phyloP scores from a whole-genome alignment of 2,797 vertebrate genomes.

The Echiichthys vipera region DNA sequence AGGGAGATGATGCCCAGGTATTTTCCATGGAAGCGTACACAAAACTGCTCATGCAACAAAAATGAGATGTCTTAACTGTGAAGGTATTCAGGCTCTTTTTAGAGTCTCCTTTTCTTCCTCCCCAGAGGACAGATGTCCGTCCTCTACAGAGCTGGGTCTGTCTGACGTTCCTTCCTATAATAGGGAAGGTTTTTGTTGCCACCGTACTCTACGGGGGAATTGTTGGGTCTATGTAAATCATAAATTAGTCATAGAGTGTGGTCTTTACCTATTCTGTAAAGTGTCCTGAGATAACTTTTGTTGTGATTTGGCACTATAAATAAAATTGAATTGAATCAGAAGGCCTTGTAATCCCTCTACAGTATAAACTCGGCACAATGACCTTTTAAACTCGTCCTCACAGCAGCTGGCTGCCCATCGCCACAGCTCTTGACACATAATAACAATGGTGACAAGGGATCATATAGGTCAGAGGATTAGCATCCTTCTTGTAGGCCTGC shows the following conservation, averaged over 20 bases:
- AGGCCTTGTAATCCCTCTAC: constrained; percentile 47
- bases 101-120: too few species aligned
- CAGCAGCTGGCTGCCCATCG: constrained; percentile 65
- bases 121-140: too few species aligned
- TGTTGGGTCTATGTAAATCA: too few species aligned
- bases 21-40: not conserved
- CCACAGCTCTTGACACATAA: constrained; percentile 35
- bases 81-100: constrained; percentile 1
- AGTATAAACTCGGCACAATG: constrained; percentile 36
- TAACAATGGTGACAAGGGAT: constrained; percentile 64
- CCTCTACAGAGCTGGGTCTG: too few species aligned
- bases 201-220: too few species aligned
- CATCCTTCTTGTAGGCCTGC: constrained; percentile 49
- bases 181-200: too few species aligned
- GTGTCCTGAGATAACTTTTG: too few species aligned
- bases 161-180: too few species aligned
- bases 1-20: constrained; percentile 79
- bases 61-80: not conserved
- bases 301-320: too few species aligned
- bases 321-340: too few species aligned
- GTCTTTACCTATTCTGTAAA: too few species aligned
- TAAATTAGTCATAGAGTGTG: too few species aligned
- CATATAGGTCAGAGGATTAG: constrained; percentile 73
- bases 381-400: constrained; percentile 59
- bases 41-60: not conserved